A percentile compares a stretch with the other conserved stretches of the same genome.
Evolutionary conservation across 2,888 invertebrate species (phyloP).

Genomic region (Periphyllus acericola): DNA sequence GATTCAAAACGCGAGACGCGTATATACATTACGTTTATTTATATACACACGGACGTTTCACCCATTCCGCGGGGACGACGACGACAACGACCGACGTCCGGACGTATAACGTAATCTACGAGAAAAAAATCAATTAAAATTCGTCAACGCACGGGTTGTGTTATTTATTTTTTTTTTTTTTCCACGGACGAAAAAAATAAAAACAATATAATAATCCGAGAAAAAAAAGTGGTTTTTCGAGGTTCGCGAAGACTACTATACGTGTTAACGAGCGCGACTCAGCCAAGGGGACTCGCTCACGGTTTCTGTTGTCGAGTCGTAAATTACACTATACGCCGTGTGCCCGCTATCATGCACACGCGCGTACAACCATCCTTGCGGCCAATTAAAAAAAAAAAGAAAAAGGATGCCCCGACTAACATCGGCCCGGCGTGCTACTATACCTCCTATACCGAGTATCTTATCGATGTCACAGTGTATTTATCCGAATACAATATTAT

Average conservation of each 20-base stretch:
- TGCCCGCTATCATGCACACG: neutral
- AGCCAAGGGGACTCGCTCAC: constrained; percentile 30
- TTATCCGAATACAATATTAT: neutral
- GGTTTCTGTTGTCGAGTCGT: neutral
- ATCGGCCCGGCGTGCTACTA: neutral
- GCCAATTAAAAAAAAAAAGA: constrained; percentile 24
- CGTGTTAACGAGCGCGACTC: neutral
- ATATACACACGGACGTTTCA: neutral
- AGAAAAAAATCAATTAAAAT: constrained; percentile 47
- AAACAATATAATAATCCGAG: constrained; percentile 1
- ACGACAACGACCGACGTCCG: neutral
- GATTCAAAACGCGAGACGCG: neutral
- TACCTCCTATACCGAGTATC: no score
- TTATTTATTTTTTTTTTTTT: neutral
- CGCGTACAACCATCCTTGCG: neutral
- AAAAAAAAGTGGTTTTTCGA: constrained; percentile 43
- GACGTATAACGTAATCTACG: constrained; percentile 11
- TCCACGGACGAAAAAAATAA: neutral
- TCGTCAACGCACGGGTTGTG: neutral
- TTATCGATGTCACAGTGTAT: neutral
- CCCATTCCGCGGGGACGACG: neutral
- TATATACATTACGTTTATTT: neutral
- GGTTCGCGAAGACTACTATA: constrained; percentile 16
- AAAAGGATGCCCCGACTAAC: neutral
- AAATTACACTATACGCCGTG: neutral